A percentile compares a stretch with the other conserved stretches of the same genome.
phyloP scores from a whole-genome alignment of 2,888 invertebrate species.

The Heliconius cydno region DNA sequence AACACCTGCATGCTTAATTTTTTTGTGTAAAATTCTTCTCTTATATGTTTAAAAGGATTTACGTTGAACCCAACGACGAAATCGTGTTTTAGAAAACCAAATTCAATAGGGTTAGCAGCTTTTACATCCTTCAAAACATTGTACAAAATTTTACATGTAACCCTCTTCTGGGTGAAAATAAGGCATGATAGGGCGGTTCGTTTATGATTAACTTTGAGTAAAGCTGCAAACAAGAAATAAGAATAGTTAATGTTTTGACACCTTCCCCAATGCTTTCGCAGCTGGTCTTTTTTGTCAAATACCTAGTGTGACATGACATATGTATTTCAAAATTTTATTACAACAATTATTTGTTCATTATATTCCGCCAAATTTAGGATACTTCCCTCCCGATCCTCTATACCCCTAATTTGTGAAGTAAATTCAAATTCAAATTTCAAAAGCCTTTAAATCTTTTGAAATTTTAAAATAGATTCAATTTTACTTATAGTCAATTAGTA shows the following conservation, averaged over 20 bases:
- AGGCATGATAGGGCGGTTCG: constrained; percentile 85
- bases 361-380: background rate
- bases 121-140: constrained; percentile 84
- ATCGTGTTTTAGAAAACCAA: constrained; percentile 85
- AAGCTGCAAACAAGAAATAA: constrained; percentile 34
- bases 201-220: constrained; percentile 58
- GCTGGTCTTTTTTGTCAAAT: too few relatives aligned
- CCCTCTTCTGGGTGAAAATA: constrained; percentile 88
- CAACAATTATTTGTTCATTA: background rate
- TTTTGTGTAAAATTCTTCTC: constrained; percentile 80
- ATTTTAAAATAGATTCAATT: too few relatives aligned
- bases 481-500: too few relatives aligned
- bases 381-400: background rate
- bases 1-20: constrained; percentile 82
- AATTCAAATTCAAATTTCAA: too few relatives aligned
- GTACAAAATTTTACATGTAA: constrained; percentile 89
- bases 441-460: too few relatives aligned
- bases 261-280: too few relatives aligned
- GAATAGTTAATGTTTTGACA: background rate
- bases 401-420: background rate
- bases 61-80: constrained; percentile 88
- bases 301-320: too few relatives aligned
- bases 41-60: constrained; percentile 82
- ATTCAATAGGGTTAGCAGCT: constrained; percentile 69
- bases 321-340: too few relatives aligned